Evolutionary conservation across 2,113 vertebrate genomes (phyloP).

Genomic region (Phrynosoma blainvillii): DNA sequence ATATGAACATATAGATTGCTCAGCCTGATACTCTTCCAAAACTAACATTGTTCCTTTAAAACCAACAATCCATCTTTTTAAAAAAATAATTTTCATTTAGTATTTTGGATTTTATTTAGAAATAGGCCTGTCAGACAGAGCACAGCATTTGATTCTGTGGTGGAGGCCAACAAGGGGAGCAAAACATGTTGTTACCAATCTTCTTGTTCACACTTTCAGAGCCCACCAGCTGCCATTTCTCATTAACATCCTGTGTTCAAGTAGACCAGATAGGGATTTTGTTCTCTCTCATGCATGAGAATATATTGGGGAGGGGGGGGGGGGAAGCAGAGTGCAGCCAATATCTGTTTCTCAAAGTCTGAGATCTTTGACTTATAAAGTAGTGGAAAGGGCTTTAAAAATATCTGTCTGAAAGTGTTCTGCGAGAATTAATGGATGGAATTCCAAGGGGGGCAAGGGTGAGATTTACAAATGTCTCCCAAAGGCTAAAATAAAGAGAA

Average conservation of each 20-base stretch:
- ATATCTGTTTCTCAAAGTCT: not conserved
- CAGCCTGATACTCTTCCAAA: not conserved
- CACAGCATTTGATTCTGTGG: not conserved
- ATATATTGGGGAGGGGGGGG: not conserved
- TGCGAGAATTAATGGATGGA: too few species aligned
- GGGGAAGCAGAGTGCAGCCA: not conserved
- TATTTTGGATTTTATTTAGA: not conserved
- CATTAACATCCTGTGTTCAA: not conserved
- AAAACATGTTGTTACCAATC: not conserved
- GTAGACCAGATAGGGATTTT: slow-evolving; percentile 5
- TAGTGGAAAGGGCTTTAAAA: not conserved
- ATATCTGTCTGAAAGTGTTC: not conserved
- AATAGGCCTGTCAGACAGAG: not conserved
- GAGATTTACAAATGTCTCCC: too few species aligned
- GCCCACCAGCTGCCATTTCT: not conserved
- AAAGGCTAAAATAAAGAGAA: too few species aligned
- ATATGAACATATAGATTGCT: not conserved
- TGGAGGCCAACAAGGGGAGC: not conserved
- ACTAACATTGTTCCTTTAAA: not conserved
- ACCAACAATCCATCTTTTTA: not conserved
- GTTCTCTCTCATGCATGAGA: not conserved
- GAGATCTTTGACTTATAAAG: not conserved
- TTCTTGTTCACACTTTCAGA: not conserved
- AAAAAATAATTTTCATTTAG: not conserved
- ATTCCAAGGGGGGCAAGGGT: too few species aligned